Evolutionary conservation across 2,113 vertebrate species (phyloP).

Genomic region (Hyla sarda): DNA sequence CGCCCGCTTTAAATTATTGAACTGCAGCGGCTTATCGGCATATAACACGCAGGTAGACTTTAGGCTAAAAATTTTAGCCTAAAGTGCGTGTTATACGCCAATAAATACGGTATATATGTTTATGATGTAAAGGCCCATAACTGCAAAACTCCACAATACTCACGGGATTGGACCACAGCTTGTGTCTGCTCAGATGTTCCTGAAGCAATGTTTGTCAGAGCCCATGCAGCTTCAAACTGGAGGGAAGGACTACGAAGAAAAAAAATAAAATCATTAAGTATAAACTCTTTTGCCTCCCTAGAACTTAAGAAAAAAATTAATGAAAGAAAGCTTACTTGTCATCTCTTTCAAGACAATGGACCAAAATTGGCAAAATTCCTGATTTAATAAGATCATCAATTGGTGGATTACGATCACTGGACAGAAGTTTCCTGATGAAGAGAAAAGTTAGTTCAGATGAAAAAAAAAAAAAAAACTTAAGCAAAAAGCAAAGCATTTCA

Average conservation of each 20-base stretch:
- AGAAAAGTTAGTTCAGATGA: not conserved
- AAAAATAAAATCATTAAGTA: not conserved
- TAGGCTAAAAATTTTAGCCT: no score
- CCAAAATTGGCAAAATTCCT: constrained; percentile 98
- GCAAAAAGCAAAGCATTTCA: no score
- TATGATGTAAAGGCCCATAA: not conserved
- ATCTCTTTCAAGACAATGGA: constrained; percentile 98
- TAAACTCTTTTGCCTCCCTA: not conserved
- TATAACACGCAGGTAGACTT: no score
- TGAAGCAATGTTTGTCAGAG: constrained; percentile 97
- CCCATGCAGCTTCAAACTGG: constrained; percentile 99
- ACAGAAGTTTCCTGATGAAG: constrained; percentile 88
- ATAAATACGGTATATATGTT: no score
- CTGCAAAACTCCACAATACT: constrained; percentile 68
- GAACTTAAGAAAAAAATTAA: not conserved
- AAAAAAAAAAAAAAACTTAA: no score
- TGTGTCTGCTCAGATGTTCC: constrained; percentile 98
- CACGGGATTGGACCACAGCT: constrained; percentile 97
- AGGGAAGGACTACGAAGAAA: constrained; percentile 86
- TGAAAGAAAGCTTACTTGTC: constrained; percentile 91
- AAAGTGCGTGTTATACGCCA: no score
- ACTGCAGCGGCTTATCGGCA: no score
- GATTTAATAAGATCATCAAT: constrained; percentile 98
- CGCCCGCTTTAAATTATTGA: no score
- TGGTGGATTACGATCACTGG: constrained; percentile 98